Conservation (phyloP, 2,888 invertebrate genomes). For the Caenorhabditis imperialis region DNA sequence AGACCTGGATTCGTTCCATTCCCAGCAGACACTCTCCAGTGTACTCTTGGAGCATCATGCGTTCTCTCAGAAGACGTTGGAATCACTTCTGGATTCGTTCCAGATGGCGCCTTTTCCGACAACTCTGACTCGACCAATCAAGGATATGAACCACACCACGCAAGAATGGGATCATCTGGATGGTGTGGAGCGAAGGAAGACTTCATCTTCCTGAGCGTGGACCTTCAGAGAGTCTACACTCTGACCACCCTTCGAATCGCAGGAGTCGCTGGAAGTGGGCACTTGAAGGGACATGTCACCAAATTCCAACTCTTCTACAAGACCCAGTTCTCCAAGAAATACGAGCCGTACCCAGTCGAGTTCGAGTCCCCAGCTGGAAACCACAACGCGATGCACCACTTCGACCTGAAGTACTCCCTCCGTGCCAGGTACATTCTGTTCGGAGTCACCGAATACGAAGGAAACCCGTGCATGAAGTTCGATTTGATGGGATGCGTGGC, state of each 20-base stretch:
- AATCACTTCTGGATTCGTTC: constrained; percentile 90
- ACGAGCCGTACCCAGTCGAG: constrained; percentile 96
- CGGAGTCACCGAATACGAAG: constrained; percentile 95
- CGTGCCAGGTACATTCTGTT: constrained; percentile 93
- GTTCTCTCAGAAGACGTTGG: constrained; percentile 92
- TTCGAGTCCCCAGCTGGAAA: constrained; percentile 81
- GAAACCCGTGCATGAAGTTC: constrained; percentile 94
- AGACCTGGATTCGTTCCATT: constrained; percentile 83
- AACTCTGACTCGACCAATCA: constrained; percentile 84
- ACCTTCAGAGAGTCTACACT: constrained; percentile 90
- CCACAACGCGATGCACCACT: constrained; percentile 96
- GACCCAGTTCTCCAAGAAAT: constrained; percentile 92
- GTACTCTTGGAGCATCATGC: constrained; percentile 87
- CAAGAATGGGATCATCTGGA: constrained; percentile 76
- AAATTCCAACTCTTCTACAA: constrained; percentile 98
- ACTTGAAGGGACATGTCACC: constrained; percentile 87
- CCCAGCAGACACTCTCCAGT: constrained; percentile 71
- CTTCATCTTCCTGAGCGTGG: constrained; percentile 94
- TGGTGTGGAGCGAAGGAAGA: constrained; percentile 87
- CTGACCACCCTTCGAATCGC: constrained; percentile 79
- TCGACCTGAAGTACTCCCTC: constrained; percentile 85
- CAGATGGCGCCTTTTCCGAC: constrained; percentile 88
- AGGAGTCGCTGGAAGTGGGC: constrained; percentile 76
- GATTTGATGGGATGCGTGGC: constrained; percentile 94
- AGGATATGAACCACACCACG: constrained; percentile 82